These are phyloP conservation scores for Rynchops niger DNA, from an alignment of 2,113 vertebrate species.

Conservation along the genomic window DNA sequence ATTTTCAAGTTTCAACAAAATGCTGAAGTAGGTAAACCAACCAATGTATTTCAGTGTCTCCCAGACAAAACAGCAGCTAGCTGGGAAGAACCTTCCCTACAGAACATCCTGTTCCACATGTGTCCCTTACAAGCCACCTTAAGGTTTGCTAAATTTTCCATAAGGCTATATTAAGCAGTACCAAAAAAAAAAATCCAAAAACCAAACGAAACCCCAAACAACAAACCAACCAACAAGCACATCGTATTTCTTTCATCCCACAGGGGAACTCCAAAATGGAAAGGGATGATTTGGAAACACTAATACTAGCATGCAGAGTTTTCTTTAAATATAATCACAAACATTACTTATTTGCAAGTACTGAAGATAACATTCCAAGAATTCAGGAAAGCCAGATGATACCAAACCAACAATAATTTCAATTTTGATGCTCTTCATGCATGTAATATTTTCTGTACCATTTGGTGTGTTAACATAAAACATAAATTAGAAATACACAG, in stretches of 20 bases:
- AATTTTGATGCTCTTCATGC: background rate
- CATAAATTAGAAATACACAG: constrained; percentile 16
- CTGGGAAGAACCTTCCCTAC: background rate
- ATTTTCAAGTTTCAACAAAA: constrained; percentile 10
- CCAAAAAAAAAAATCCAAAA: background rate
- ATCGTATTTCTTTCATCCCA: background rate
- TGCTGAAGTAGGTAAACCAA: background rate
- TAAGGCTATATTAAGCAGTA: background rate
- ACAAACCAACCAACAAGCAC: background rate
- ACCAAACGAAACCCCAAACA: background rate
- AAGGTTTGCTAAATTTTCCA: background rate
- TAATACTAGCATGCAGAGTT: background rate
- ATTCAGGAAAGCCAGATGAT: background rate
- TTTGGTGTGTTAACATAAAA: constrained; percentile 18
- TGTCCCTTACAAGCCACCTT: background rate
- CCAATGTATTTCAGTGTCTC: background rate
- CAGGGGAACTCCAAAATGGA: background rate
- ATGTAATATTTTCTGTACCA: background rate
- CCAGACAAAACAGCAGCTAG: background rate
- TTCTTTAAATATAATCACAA: background rate
- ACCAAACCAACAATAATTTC: background rate
- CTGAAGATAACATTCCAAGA: background rate
- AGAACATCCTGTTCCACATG: background rate
- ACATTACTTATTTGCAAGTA: background rate
- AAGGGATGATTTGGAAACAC: background rate